Conservation (phyloP, 1,140 invertebrate genomes). For the Pomacea maculata region DNA sequence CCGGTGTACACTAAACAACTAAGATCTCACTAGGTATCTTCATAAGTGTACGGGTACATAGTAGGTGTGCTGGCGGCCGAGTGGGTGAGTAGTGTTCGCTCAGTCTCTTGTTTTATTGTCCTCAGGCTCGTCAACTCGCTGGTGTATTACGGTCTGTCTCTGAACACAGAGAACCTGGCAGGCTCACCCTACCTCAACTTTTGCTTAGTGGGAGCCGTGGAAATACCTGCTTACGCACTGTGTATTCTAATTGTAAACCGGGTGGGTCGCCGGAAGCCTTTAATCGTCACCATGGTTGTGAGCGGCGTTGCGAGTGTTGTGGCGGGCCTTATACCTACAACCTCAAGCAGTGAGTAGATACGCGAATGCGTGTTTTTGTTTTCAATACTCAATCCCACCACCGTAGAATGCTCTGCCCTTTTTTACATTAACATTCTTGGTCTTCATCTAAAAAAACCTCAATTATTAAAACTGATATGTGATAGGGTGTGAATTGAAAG, state of each 20-base stretch:
- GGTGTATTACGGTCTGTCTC: slow-evolving; percentile 84
- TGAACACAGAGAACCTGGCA: slow-evolving; percentile 79
- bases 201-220: slow-evolving; percentile 78
- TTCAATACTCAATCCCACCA: too few relatives aligned
- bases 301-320: slow-evolving; percentile 70
- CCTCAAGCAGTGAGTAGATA: background rate
- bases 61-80: background rate
- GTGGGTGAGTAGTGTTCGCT: slow-evolving; percentile 13
- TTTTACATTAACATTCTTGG: too few relatives aligned
- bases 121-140: slow-evolving; percentile 81
- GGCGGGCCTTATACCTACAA: slow-evolving; percentile 26
- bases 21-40: background rate
- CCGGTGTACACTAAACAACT: background rate
- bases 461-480: too few relatives aligned
- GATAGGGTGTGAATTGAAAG: too few relatives aligned
- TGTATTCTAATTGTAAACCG: slow-evolving; percentile 52
- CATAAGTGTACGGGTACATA: background rate
- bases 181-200: slow-evolving; percentile 82
- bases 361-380: too few relatives aligned
- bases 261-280: slow-evolving; percentile 68
- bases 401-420: too few relatives aligned
- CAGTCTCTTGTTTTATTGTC: slow-evolving; percentile 27
- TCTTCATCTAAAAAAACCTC: too few relatives aligned
- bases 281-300: slow-evolving; percentile 77
- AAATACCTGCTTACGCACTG: slow-evolving; percentile 79